Percentiles rank a stretch among this genome's conserved stretches.
phyloP scores from a whole-genome alignment of 2,797 vertebrate species.

The Neoniphon sammara region DNA sequence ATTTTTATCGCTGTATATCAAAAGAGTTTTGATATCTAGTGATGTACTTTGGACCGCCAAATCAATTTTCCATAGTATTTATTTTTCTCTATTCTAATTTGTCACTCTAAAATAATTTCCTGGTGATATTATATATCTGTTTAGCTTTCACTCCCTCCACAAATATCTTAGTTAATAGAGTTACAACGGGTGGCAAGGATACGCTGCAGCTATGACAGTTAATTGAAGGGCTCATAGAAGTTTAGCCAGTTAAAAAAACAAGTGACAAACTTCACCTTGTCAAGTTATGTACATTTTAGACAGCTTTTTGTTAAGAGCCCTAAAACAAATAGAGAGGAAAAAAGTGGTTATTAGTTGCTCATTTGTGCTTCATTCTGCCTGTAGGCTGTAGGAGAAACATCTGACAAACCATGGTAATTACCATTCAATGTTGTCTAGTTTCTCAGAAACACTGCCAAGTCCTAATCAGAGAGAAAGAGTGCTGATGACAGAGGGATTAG shows the following conservation, averaged over 20 bases:
- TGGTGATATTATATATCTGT: conserved; percentile 59
- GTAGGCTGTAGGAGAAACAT: conserved; percentile 41
- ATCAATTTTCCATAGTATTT: background rate
- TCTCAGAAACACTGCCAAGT: conserved; percentile 31
- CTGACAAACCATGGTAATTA: conserved; percentile 45
- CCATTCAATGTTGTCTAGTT: conserved; percentile 30
- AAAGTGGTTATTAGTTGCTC: conserved; percentile 10
- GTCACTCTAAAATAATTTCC: conserved; percentile 46
- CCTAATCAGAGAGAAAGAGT: conserved; percentile 18
- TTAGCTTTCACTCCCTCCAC: conserved; percentile 42
- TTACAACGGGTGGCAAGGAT: conserved; percentile 54
- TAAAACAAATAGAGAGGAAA: conserved; percentile 4
- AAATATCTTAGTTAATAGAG: conserved; percentile 65
- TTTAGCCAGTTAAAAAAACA: conserved; percentile 44
- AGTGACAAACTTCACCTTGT: conserved; percentile 55
- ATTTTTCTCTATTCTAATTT: conserved; percentile 49
- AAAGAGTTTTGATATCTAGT: background rate
- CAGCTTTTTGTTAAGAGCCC: conserved; percentile 58
- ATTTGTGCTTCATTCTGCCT: conserved; percentile 26
- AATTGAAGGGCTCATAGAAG: conserved; percentile 57
- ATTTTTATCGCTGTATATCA: too few relatives aligned
- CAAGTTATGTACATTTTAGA: conserved; percentile 58
- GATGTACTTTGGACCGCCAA: background rate
- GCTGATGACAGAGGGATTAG: conserved; percentile 6
- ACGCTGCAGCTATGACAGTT: conserved; percentile 56